Percentiles rank a stretch among this genome's conserved stretches.
phyloP scores from a whole-genome alignment of 2,113 vertebrate genomes.

The Carassius gibelio region DNA sequence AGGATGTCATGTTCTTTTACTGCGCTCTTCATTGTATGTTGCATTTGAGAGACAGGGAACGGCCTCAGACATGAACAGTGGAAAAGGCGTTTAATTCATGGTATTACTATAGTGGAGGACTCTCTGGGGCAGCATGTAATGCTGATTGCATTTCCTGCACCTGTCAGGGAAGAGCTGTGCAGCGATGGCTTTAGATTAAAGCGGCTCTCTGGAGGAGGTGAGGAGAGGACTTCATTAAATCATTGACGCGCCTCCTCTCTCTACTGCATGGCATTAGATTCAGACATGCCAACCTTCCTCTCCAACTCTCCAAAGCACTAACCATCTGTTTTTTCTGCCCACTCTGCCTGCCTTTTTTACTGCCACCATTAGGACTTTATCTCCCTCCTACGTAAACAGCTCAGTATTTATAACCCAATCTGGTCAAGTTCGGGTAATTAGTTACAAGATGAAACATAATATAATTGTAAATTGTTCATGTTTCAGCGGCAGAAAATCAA shows the following conservation, averaged over 20 bases:
- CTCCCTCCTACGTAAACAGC: conserved; percentile 34
- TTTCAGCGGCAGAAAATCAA: neutral
- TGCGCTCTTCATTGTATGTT: neutral
- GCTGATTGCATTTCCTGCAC: conserved; percentile 56
- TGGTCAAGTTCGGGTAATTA: conserved; percentile 26
- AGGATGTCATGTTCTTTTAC: neutral
- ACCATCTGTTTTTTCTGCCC: conserved; percentile 54
- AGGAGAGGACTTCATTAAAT: conserved; percentile 60
- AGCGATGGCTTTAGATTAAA: conserved; percentile 55
- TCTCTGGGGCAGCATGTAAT: conserved; percentile 43
- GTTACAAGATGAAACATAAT: conserved; percentile 15
- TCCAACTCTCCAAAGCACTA: conserved; percentile 41
- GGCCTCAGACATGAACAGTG: neutral
- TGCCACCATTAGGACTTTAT: conserved; percentile 22
- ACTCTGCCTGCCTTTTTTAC: conserved; percentile 40
- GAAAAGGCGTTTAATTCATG: conserved; percentile 46
- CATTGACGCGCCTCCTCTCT: conserved; percentile 48
- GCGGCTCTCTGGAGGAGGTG: conserved; percentile 45
- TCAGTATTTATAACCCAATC: conserved; percentile 44
- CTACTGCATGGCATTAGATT: conserved; percentile 38
- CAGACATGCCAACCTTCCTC: conserved; percentile 16
- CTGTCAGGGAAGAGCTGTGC: conserved; percentile 46
- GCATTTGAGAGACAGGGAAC: conserved; percentile 4
- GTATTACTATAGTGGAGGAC: conserved; percentile 43
- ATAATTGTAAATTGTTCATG: conserved; percentile 11